Evolutionary conservation across 1,140 invertebrate genomes (phyloP), one percentile per base, ranked within the genome.

Genomic region (Philotrypesis tridentata): DNA sequence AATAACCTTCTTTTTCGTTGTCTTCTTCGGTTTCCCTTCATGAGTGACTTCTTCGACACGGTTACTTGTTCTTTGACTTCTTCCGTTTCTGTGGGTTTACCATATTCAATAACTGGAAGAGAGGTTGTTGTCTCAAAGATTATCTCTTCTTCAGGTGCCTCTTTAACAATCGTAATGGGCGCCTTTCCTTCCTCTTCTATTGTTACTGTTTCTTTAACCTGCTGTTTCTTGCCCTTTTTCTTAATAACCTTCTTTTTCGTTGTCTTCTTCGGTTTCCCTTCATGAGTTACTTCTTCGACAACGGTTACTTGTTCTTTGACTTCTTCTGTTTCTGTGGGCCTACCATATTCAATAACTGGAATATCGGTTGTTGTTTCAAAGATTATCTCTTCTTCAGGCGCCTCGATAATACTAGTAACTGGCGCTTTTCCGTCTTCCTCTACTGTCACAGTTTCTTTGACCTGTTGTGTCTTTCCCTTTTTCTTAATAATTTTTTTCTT

Each of bases 131-230:
- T 85, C 12, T 87, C 71, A 3, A 78, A 29, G 25, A 84, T 43
- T 12, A 79, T 48, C 82, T 86, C 84, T 68, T 85, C 84, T 63
- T 81, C 85, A 65, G 84, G 71, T 70, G 80, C 72, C 68, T 83
- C 87, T 1, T 85, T 87, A 0, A 92, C 86, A n/a, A 86, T 81
- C 2, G 84, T 87, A 0, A 88, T 80, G 60, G 86, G 86, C 6
- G 83, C 83, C 43, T 88, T 85, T 0, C 84, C 84, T 31, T 86
- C 85, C 86, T 92, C 91, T 87, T 92, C 89, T 68, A 92, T 85
- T 27, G 92, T 92, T 23, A 91, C 89, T 73, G 92, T 91, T 88
- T 93, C 91, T 12, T 89, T 92, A 4, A 90, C 87, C 86, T 92
- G 88, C 82, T 91, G 83, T 82, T 90, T 91, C n/a, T 87, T 87